A percentile compares a stretch with the other conserved stretches of the same genome.
Evolutionary conservation across 2,888 invertebrate genomes (phyloP).

Genomic region (Abrostola triplasia): DNA sequence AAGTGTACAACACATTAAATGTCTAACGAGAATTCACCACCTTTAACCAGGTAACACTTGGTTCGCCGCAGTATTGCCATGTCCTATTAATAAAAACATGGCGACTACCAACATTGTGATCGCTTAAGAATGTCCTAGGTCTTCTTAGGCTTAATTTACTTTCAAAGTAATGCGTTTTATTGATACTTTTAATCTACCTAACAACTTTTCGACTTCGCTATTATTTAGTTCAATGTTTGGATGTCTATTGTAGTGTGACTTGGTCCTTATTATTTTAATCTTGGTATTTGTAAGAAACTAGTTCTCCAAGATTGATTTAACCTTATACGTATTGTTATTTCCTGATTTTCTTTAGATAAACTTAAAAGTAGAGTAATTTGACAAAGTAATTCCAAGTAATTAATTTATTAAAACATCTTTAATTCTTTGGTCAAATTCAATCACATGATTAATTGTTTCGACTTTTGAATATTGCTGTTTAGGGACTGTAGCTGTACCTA

Average conservation of each 20-base stretch:
- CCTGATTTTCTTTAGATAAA: too few relatives aligned
- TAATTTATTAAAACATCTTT: too few relatives aligned
- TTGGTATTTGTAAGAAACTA: too few relatives aligned
- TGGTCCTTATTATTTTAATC: too few relatives aligned
- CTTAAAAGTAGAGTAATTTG: too few relatives aligned
- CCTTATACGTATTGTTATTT: too few relatives aligned
- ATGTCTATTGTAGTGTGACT: too few relatives aligned
- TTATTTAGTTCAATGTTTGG: slow-evolving; percentile 9
- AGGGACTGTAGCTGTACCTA: slow-evolving; percentile 13
- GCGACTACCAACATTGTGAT: slow-evolving; percentile 15
- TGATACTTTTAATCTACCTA: slow-evolving; percentile 12
- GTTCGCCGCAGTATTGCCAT: slow-evolving; percentile 26
- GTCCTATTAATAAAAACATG: slow-evolving; percentile 30
- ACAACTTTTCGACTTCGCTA: slow-evolving; percentile 3
- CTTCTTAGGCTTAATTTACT: slow-evolving; percentile 23
- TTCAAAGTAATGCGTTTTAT: slow-evolving; percentile 16
- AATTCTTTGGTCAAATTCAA: too few relatives aligned
- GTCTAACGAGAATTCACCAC: slow-evolving; percentile 24
- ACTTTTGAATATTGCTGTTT: slow-evolving; percentile 1
- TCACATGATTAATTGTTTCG: neutral
- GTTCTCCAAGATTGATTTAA: too few relatives aligned
- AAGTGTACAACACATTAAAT: slow-evolving; percentile 13
- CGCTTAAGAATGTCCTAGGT: slow-evolving; percentile 22
- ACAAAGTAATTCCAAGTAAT: too few relatives aligned
- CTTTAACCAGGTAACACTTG: slow-evolving; percentile 34